Evolutionary conservation across 2,113 vertebrate species (phyloP).

Genomic region (Heterotilapia buettikoferi): DNA sequence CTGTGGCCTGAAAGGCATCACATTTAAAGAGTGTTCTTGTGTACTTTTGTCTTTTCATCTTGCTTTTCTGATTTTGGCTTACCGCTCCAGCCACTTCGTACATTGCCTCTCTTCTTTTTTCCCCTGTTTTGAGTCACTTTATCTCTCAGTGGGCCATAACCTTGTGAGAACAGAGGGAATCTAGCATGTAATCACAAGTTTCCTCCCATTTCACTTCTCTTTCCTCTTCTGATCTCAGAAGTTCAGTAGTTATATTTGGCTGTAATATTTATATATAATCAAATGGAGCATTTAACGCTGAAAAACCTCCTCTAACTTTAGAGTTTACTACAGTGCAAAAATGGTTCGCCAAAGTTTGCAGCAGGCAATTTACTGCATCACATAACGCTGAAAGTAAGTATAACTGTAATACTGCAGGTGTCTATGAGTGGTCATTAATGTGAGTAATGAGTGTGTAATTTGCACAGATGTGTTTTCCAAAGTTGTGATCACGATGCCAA

Average conservation of each 20-base stretch:
- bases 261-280: background rate
- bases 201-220: background rate
- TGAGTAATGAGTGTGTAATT: background rate
- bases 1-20: background rate
- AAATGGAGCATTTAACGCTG: background rate
- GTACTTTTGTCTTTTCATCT: background rate
- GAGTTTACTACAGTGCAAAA: background rate
- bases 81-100: background rate
- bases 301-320: background rate
- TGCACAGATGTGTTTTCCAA: background rate
- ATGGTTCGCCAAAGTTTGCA: background rate
- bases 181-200: background rate
- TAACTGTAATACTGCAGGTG: background rate
- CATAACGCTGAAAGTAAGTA: background rate
- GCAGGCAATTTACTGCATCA: background rate
- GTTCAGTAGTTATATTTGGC: background rate
- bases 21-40: background rate
- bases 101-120: background rate
- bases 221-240: background rate
- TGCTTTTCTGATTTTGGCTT: background rate
- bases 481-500: background rate
- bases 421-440: background rate
- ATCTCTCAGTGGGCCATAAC: background rate
- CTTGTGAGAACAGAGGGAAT: background rate
- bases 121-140: background rate